Percentiles rank a stretch among this genome's conserved stretches.
These are phyloP conservation scores for Heliocidaris erythrogramma DNA, from an alignment of 35 echinoderm and acorn worm species.

Conservation along the genomic window DNA sequence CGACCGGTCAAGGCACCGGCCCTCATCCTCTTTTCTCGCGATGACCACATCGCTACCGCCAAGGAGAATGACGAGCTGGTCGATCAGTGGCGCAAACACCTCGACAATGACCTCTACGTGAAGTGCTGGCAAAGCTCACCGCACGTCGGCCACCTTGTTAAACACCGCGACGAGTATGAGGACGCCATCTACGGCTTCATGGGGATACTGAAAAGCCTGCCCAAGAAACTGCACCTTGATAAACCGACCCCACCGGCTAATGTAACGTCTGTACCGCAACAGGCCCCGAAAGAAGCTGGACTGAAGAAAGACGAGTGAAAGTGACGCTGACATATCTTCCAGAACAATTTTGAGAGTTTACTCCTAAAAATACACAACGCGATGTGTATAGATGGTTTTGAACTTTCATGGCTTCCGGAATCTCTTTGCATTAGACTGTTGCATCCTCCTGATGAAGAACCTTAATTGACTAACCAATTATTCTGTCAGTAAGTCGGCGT, in stretches of 20 bases:
- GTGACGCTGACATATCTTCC: background rate
- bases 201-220: conserved; percentile 17
- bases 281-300: background rate
- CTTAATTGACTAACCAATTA: too few species aligned
- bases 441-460: too few species aligned
- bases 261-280: background rate
- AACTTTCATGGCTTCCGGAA: background rate
- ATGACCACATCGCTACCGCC: conserved; percentile 59
- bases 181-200: conserved; percentile 49
- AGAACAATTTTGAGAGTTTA: background rate
- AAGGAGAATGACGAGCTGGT: conserved; percentile 55
- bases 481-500: too few species aligned
- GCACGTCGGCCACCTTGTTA: conserved; percentile 57
- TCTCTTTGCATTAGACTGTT: background rate
- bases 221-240: background rate
- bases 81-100: conserved; percentile 21
- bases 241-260: conserved; percentile 12
- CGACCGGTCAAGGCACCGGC: conserved; percentile 58
- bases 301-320: conserved; percentile 19
- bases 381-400: background rate
- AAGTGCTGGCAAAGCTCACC: conserved; percentile 65
- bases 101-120: conserved; percentile 50
- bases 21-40: conserved; percentile 53
- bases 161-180: conserved; percentile 59
- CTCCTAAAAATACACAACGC: background rate